Percentiles rank a stretch among this genome's conserved stretches.
Conservation (phyloP, 2,113 vertebrate genomes). For the Morone saxatilis region DNA sequence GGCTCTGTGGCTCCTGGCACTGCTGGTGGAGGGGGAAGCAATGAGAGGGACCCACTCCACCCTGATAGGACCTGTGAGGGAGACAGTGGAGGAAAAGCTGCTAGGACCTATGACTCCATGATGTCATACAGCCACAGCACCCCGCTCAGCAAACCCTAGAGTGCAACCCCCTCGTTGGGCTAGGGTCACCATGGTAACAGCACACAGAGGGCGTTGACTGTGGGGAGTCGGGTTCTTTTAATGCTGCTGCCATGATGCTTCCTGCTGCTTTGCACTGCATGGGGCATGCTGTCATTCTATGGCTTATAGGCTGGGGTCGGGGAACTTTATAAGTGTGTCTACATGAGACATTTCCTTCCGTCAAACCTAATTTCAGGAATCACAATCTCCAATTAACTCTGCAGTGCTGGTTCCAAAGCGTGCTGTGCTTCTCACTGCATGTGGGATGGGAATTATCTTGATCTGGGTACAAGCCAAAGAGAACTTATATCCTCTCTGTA, state of each 20-base stretch:
- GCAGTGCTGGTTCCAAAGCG: conserved; percentile 35
- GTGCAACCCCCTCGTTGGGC: conserved; percentile 37
- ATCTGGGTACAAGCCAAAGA: conserved; percentile 31
- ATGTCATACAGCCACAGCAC: conserved; percentile 60
- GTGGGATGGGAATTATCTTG: conserved; percentile 35
- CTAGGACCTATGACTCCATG: conserved; percentile 67
- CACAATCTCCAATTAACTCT: conserved; percentile 44
- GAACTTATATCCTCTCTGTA: conserved; percentile 39
- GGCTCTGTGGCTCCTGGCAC: conserved; percentile 80
- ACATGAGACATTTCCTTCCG: conserved; percentile 2
- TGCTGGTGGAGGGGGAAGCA: conserved; percentile 67
- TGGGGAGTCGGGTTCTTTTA: conserved; percentile 42
- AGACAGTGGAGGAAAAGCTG: conserved; percentile 58
- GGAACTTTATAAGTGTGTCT: not conserved
- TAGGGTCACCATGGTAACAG: conserved; percentile 70
- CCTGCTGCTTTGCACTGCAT: conserved; percentile 55
- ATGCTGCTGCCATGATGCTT: conserved; percentile 47
- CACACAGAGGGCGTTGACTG: conserved; percentile 45
- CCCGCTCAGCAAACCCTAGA: conserved; percentile 59
- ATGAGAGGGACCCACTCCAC: conserved; percentile 61
- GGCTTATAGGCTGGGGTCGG: not conserved
- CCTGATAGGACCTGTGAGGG: conserved; percentile 61
- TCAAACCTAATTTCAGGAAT: conserved; percentile 41
- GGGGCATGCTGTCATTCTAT: conserved; percentile 29
- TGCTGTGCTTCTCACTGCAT: conserved; percentile 47